Evolutionary conservation across 2,888 invertebrate species (phyloP).

Genomic region (Hirtodrosophila histrioides): DNA sequence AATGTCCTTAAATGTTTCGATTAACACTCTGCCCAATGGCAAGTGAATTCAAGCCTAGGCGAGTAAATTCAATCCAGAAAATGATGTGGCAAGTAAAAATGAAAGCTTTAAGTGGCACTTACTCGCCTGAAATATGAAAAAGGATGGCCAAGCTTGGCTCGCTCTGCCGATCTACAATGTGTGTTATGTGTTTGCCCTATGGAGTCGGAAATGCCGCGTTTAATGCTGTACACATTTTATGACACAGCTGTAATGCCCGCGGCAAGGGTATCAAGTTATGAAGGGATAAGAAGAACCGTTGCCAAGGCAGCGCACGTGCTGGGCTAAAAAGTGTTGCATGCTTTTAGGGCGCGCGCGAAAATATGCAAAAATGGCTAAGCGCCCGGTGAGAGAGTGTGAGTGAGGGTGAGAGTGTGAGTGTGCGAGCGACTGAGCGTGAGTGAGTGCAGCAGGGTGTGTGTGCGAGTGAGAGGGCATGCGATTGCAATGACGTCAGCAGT

Average conservation of each 20-base stretch:
- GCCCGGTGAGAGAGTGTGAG: constrained; percentile 15
- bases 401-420: constrained; percentile 7
- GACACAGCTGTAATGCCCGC: background rate
- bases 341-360: constrained; percentile 62
- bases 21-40: too few relatives aligned
- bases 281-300: constrained; percentile 32
- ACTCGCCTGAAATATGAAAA: too few relatives aligned
- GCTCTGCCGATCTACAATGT: too few relatives aligned
- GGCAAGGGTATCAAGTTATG: background rate
- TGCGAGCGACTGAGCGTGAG: constrained; percentile 2
- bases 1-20: too few relatives aligned
- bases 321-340: constrained; percentile 62
- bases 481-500: constrained; percentile 59
- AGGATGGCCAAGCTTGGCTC: too few relatives aligned
- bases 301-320: constrained; percentile 57
- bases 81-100: too few relatives aligned
- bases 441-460: constrained; percentile 2
- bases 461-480: constrained; percentile 5
- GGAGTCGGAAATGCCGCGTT: too few relatives aligned
- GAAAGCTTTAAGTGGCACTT: too few relatives aligned
- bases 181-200: too few relatives aligned
- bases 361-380: constrained; percentile 59
- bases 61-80: too few relatives aligned
- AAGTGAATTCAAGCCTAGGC: too few relatives aligned
- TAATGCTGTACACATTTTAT: background rate